These are phyloP conservation scores for Planococcus citri DNA, from an alignment of 1,140 invertebrate species.

Conservation along the genomic window DNA sequence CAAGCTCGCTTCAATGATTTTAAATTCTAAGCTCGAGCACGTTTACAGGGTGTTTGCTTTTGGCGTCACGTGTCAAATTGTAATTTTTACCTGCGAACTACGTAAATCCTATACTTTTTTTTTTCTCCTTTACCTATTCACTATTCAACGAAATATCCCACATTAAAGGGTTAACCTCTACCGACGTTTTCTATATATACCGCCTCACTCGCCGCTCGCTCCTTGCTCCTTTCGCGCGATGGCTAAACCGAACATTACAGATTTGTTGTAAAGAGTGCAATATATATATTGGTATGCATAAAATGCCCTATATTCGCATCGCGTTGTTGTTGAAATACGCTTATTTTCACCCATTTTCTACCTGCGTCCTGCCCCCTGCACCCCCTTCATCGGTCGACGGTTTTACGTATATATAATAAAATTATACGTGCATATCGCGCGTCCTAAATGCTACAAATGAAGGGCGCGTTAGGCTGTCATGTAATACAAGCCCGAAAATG, in stretches of 20 bases:
- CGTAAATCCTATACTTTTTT: not conserved
- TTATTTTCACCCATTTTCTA: not conserved
- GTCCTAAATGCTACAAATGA: no score
- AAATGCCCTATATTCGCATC: not conserved
- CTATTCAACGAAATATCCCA: not conserved
- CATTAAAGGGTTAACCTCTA: not conserved
- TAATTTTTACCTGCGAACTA: not conserved
- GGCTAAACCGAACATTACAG: no score
- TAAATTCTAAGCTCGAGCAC: not conserved
- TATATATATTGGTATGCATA: not conserved
- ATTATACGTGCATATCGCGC: no score
- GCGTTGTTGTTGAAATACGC: not conserved
- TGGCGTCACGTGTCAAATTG: slow-evolving; percentile 5
- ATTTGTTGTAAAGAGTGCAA: not conserved
- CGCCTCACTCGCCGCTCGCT: no score
- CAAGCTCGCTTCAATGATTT: not conserved
- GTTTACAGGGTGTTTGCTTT: not conserved
- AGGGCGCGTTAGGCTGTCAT: no score
- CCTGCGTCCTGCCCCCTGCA: no score
- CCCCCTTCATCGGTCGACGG: no score
- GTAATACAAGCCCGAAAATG: no score
- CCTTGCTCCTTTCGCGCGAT: no score
- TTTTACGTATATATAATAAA: no score
- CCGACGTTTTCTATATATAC: no score
- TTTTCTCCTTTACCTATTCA: not conserved